Evolutionary conservation across 2,888 invertebrate genomes (phyloP), one percentile per base, ranked within the genome.

Genomic region (Tetragonisca angustula): DNA sequence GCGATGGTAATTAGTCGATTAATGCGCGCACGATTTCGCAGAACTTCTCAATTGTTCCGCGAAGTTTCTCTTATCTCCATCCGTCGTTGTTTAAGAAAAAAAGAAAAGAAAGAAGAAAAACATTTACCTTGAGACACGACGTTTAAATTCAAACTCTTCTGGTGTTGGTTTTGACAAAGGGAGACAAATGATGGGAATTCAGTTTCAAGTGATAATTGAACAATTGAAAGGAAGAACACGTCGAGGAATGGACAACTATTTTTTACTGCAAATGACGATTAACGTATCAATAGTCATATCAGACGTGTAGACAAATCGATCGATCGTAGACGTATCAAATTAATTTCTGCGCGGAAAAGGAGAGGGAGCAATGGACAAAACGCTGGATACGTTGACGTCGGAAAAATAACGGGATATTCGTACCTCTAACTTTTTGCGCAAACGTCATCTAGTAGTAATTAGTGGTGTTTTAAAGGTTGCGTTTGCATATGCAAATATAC

Each of bases 1-100:
- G 61, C 17, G 61, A 61, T 61, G 61, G 61, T 61, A 61, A 61
- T 61, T 59, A 59, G 56, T 59, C 56, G 56, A 59, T n/a, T 59
- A 61, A 9, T 27, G 61, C 61, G 24, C 27, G 24, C 24, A 43
- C 43, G 43, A 43, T 17, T 61, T 59, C 1, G 61, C 19, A 27
- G 17, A 19, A 61, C 19, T 27, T 27, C 24, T 27, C 9, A 59
- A 59, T 15, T 1, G 56, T 59, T n/a, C n/a, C n/a, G 56, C 15
- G 15, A 59, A 59, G 4, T 59, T 59, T n/a, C 15, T 13, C n/a
- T 59, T 15, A 59, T 59, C 56, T n/a, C 15, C 11, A 2, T 43
- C 43, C 43, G 43, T 43, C 43, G 43, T 43, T 43, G 9, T 9
- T 43, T 43, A 43, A 9, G 9, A 36, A 1, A 43, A 43, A 43